Percentiles rank a stretch among this genome's conserved stretches.
phyloP scores from a whole-genome alignment of 2,113 vertebrate species.

The Mionectes macconnelli region DNA sequence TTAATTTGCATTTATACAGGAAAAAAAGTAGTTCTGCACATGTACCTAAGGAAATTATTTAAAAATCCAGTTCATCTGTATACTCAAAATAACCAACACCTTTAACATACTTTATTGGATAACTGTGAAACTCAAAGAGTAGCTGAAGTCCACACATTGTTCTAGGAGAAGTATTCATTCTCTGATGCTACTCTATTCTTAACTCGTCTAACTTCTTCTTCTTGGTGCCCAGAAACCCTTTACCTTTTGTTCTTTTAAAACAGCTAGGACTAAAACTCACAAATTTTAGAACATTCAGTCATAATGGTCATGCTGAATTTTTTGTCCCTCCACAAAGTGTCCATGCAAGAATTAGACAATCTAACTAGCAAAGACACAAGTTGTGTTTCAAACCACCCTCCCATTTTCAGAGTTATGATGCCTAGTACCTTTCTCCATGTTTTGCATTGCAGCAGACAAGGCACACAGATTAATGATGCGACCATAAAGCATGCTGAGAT shows the following conservation, averaged over 20 bases:
- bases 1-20: slow-evolving; percentile 15
- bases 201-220: neutral
- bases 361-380: neutral
- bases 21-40: neutral
- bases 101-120: neutral
- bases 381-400: fast-evolving
- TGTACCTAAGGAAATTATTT: neutral
- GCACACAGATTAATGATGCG: neutral
- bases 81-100: neutral
- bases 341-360: neutral
- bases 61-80: neutral
- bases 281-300: neutral
- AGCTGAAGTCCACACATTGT: neutral
- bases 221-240: neutral
- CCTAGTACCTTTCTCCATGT: neutral
- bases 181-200: neutral
- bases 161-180: neutral
- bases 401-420: neutral
- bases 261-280: neutral
- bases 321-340: neutral
- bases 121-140: neutral
- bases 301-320: neutral
- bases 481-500: neutral
- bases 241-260: neutral
- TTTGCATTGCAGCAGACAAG: neutral